These are phyloP conservation scores for Pachliopta kotzebuea DNA, from an alignment of 2,888 invertebrate genomes.

Conservation along the genomic window DNA sequence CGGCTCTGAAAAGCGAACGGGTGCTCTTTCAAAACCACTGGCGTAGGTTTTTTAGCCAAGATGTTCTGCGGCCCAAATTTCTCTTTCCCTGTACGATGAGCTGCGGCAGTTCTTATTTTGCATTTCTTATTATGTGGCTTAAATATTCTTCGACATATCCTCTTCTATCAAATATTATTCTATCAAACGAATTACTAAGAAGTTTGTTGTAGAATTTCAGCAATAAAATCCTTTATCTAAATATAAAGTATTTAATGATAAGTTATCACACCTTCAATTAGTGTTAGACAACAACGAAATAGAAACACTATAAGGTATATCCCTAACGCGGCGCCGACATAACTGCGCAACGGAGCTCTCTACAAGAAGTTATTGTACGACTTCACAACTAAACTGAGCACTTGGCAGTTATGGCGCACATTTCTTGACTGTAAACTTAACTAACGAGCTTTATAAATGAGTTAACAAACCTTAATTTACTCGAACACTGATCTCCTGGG, in stretches of 20 bases:
- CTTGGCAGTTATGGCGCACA: slow-evolving; percentile 19
- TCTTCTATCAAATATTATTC: too few species aligned
- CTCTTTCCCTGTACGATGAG: too few species aligned
- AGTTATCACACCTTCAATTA: not conserved
- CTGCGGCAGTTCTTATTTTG: too few species aligned
- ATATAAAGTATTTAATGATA: not conserved
- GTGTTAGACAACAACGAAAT: not conserved
- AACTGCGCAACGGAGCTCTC: slow-evolving; percentile 14
- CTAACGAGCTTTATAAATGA: slow-evolving; percentile 12
- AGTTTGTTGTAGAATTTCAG: not conserved
- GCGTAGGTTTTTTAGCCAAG: too few species aligned
- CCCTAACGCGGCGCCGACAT: slow-evolving; percentile 13
- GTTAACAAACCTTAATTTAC: slow-evolving; percentile 13
- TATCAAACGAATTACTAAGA: too few species aligned
- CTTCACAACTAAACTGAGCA: slow-evolving; percentile 24
- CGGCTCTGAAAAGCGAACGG: too few species aligned
- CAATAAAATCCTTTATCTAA: not conserved
- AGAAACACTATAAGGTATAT: slow-evolving; percentile 10
- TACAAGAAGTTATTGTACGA: slow-evolving; percentile 27
- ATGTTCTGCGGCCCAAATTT: too few species aligned
- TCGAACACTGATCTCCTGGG: slow-evolving; percentile 3
- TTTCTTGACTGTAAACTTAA: slow-evolving; percentile 24
- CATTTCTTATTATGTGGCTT: too few species aligned
- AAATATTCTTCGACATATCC: too few species aligned
- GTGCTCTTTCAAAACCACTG: too few species aligned